phyloP scores from a whole-genome alignment of 2,888 invertebrate species.

The Kuschelorhynchus macadamiae region DNA sequence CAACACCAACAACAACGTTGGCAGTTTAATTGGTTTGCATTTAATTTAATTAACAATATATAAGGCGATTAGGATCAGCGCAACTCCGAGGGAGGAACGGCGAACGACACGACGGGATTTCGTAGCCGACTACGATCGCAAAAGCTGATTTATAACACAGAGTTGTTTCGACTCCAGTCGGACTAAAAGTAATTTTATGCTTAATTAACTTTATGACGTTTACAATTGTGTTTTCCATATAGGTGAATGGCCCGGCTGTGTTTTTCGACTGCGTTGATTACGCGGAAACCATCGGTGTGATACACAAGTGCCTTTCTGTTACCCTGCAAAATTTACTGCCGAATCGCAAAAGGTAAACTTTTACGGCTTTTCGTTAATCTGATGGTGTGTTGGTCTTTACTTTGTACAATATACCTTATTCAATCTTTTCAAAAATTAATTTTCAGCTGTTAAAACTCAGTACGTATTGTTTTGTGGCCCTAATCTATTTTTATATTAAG shows the following conservation, averaged over 20 bases:
- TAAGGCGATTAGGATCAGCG: slow-evolving; percentile 53
- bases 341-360: no score
- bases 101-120: slow-evolving; percentile 13
- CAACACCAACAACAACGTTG: slow-evolving; percentile 30
- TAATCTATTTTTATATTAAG: no score
- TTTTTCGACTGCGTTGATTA: not conserved
- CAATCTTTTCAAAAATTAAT: no score
- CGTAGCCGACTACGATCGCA: slow-evolving; percentile 22
- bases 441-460: no score
- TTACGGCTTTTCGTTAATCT: no score
- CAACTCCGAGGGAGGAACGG: slow-evolving; percentile 24
- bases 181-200: slow-evolving; percentile 54
- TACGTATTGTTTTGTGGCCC: no score
- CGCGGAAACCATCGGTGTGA: no score
- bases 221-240: slow-evolving; percentile 45
- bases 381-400: no score
- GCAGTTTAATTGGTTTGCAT: slow-evolving; percentile 49
- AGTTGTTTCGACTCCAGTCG: slow-evolving; percentile 36
- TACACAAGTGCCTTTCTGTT: no score
- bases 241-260: slow-evolving; percentile 31
- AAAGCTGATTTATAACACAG: slow-evolving; percentile 47
- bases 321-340: no score
- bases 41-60: slow-evolving; percentile 56
- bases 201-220: slow-evolving; percentile 55
- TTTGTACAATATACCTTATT: no score